phyloP scores from a whole-genome alignment of 1,140 invertebrate genomes.

The Leptoteleia sp. region DNA sequence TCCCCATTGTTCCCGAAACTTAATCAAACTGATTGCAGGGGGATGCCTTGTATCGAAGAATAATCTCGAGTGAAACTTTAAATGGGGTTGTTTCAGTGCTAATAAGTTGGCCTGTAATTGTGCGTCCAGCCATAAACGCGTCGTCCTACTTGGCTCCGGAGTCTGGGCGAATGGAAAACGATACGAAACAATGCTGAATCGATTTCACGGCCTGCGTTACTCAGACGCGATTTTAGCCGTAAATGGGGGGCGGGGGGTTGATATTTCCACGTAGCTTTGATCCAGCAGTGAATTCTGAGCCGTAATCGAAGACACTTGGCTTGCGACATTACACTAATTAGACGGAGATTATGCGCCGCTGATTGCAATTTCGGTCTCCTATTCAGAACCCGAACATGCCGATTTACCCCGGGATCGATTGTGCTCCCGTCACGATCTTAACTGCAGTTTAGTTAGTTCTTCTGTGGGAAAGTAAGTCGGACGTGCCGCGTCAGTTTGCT shows the following conservation, averaged over 20 bases:
- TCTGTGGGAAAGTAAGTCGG: no score
- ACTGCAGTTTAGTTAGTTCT: no score
- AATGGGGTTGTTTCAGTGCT: conserved; percentile 24
- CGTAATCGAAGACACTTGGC: conserved; percentile 7
- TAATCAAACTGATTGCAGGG: conserved; percentile 50
- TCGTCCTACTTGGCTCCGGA: conserved; percentile 25
- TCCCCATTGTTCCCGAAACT: conserved; percentile 27
- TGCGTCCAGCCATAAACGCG: conserved; percentile 17
- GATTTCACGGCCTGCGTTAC: not conserved
- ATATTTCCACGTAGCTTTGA: conserved; percentile 5
- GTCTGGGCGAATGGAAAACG: not conserved
- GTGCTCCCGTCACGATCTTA: no score
- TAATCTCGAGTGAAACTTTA: conserved; percentile 40
- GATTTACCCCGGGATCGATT: conserved; percentile 27
- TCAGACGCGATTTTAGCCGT: conserved; percentile 4
- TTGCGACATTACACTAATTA: conserved; percentile 42
- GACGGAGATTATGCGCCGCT: conserved; percentile 26
- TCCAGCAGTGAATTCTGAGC: conserved; percentile 7
- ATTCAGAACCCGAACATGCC: conserved; percentile 1
- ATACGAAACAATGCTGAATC: conserved; percentile 11
- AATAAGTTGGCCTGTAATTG: conserved; percentile 26
- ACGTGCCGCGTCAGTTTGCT: no score
- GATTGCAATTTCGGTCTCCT: conserved; percentile 28
- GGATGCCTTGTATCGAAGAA: conserved; percentile 31
- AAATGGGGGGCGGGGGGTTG: no score